Evolutionary conservation across 1,140 invertebrate genomes (phyloP).

Genomic region (Ylistrum balloti): DNA sequence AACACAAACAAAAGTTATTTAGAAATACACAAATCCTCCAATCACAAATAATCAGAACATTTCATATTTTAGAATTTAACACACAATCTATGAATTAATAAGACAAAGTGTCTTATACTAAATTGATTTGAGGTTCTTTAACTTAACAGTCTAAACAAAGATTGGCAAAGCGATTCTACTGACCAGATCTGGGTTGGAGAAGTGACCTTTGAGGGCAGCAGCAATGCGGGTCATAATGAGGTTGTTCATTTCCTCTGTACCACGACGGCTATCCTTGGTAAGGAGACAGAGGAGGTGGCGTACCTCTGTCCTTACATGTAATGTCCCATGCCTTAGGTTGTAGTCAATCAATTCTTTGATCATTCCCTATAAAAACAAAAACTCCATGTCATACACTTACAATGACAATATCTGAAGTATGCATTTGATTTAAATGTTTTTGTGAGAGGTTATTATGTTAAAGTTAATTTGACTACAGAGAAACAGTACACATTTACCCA

Average conservation of each 20-base stretch:
- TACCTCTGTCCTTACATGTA: slow-evolving; percentile 81
- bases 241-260: slow-evolving; percentile 92
- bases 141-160: no score
- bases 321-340: slow-evolving; percentile 90
- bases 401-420: no score
- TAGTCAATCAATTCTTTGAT: slow-evolving; percentile 95
- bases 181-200: slow-evolving; percentile 86
- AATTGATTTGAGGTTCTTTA: no score
- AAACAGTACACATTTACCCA: no score
- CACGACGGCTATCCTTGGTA: slow-evolving; percentile 93
- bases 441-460: no score
- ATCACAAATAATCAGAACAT: no score
- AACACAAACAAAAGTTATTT: slow-evolving; percentile 43
- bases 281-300: slow-evolving; percentile 93
- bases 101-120: no score
- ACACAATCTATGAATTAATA: no score
- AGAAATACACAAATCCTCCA: no score
- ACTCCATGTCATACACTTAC: neutral
- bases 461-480: no score
- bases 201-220: slow-evolving; percentile 82
- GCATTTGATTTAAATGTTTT: no score
- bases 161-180: slow-evolving; percentile 19
- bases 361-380: slow-evolving; percentile 87
- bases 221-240: slow-evolving; percentile 91
- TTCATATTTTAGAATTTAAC: no score